These are phyloP conservation scores for Umimayanthus chanpuru DNA, from an alignment of 92 coral and sea anemone genomes.

Conservation along the genomic window DNA sequence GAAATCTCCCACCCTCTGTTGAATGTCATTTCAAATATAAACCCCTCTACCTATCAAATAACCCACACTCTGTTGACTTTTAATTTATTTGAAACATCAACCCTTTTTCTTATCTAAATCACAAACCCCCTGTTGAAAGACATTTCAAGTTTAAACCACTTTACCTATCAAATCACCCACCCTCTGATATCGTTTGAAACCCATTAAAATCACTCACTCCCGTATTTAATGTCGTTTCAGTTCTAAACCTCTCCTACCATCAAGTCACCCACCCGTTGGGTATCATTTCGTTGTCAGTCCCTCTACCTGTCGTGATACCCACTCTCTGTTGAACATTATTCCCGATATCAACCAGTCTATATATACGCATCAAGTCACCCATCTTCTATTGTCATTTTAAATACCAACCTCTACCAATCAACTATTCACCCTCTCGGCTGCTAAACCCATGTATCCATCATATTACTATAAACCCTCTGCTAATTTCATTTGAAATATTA, in stretches of 20 bases:
- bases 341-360: background rate
- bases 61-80: background rate
- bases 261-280: background rate
- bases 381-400: too few species aligned
- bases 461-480: background rate
- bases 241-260: background rate
- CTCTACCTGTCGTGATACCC: background rate
- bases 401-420: too few species aligned
- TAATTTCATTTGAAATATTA: too few species aligned
- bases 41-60: background rate
- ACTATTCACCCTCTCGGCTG: too few species aligned
- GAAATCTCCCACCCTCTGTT: background rate
- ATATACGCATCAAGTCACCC: background rate
- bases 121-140: too few species aligned
- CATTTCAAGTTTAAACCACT: too few species aligned
- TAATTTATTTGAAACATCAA: too few species aligned
- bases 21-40: too few species aligned
- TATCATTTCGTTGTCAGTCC: background rate
- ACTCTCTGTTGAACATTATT: background rate
- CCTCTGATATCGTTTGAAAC: background rate
- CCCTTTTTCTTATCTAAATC: background rate
- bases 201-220: background rate
- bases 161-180: background rate
- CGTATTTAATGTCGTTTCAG: background rate
- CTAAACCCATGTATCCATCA: too few species aligned